These are phyloP conservation scores for Ernsta delagoae DNA, from an alignment of 2,888 invertebrate genomes.

Conservation along the genomic window DNA sequence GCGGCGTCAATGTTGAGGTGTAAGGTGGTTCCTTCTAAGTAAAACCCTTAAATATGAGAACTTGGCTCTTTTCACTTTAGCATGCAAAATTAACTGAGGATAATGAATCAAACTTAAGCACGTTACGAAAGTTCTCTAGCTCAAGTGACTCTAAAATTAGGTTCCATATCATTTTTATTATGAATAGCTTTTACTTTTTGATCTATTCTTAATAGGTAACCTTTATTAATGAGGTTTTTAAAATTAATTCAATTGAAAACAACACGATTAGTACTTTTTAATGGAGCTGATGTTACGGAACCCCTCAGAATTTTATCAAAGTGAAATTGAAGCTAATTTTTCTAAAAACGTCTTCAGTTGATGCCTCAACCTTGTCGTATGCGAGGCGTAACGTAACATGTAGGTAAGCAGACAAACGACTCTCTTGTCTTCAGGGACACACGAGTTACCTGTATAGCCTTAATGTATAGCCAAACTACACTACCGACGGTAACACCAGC, in stretches of 20 bases:
- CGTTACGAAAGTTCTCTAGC: constrained; percentile 6
- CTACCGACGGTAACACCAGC: constrained; percentile 35
- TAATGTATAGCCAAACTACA: constrained; percentile 39
- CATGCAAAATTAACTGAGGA: constrained; percentile 58
- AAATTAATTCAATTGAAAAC: no score
- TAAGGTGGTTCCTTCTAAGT: not conserved
- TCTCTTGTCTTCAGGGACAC: constrained; percentile 2
- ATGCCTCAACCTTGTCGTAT: not conserved
- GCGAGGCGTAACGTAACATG: constrained; percentile 16
- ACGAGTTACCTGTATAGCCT: constrained; percentile 38
- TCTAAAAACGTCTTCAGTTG: not conserved
- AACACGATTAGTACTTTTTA: no score
- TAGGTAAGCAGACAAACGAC: constrained; percentile 26
- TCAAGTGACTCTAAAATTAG: no score
- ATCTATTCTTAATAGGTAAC: no score
- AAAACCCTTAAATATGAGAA: constrained; percentile 51
- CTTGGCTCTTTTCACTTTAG: constrained; percentile 49
- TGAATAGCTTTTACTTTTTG: no score
- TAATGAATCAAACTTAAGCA: constrained; percentile 56
- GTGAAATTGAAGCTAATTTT: not conserved
- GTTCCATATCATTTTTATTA: no score
- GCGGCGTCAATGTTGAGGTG: not conserved
- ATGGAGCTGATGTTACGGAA: no score
- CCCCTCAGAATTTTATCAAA: not conserved
- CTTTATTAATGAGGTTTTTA: no score